These are phyloP conservation scores for Notiomystis cincta DNA, from an alignment of 2,113 vertebrate genomes.

Conservation along the genomic window DNA sequence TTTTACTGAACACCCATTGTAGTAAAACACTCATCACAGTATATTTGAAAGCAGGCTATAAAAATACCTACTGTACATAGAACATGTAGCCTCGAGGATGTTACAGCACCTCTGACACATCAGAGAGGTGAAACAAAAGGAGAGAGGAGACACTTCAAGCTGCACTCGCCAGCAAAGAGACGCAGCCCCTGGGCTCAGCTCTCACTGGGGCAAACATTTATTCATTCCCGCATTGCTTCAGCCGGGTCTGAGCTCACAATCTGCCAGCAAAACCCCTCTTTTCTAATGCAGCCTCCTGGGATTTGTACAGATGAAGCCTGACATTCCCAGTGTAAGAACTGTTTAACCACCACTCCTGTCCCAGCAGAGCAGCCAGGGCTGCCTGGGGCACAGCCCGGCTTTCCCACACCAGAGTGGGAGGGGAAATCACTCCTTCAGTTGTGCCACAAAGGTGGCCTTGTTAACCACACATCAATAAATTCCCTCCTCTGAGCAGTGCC, in stretches of 20 bases:
- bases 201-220: not conserved
- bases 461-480: not conserved
- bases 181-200: not conserved
- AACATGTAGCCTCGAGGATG: slow-evolving; percentile 26
- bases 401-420: not conserved
- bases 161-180: not conserved
- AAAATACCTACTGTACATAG: slow-evolving; percentile 58
- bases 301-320: not conserved
- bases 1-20: not conserved
- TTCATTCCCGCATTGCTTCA: not conserved
- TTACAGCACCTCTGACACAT: slow-evolving; percentile 49
- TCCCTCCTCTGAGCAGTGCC: not conserved
- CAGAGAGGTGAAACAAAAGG: not conserved
- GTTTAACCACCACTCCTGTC: not conserved
- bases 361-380: not conserved
- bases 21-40: slow-evolving; percentile 42
- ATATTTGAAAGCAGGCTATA: slow-evolving; percentile 40
- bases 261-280: not conserved
- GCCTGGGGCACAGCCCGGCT: not conserved
- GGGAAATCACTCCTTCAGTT: not conserved
- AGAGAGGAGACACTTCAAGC: not conserved
- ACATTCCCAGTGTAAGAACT: not conserved
- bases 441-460: not conserved
- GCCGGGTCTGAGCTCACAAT: not conserved
- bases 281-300: not conserved